Conservation (phyloP, 2,113 vertebrate genomes). For the Martes martes region DNA sequence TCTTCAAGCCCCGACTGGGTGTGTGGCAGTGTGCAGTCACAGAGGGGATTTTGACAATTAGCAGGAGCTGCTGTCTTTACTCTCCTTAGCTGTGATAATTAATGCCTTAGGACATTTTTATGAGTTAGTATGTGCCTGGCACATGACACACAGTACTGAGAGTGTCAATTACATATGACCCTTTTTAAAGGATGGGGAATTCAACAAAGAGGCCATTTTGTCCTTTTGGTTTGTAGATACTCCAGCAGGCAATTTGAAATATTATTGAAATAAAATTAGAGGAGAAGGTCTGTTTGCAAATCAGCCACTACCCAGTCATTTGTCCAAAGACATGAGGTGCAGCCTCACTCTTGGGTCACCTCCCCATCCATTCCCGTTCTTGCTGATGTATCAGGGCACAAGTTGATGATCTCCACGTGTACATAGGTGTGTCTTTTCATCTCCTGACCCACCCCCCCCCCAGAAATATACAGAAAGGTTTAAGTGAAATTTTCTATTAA, state of each 20-base stretch:
- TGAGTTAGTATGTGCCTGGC: conserved; percentile 57
- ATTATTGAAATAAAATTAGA: conserved; percentile 49
- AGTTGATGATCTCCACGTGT: no score
- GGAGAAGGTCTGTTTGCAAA: not conserved
- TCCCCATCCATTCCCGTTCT: not conserved
- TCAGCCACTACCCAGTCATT: not conserved
- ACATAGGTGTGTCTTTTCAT: not conserved
- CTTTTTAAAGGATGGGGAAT: conserved; percentile 13
- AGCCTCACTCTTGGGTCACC: not conserved
- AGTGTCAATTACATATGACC: conserved; percentile 35
- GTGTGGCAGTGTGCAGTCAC: conserved; percentile 54
- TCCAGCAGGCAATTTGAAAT: conserved; percentile 39
- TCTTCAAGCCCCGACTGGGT: conserved; percentile 40
- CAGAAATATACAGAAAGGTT: not conserved
- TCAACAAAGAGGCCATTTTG: conserved; percentile 60
- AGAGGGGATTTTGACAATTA: conserved; percentile 67
- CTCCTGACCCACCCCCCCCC: not conserved
- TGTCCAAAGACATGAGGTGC: not conserved
- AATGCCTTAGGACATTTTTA: conserved; percentile 67
- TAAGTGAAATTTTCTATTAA: not conserved
- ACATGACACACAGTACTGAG: conserved; percentile 41
- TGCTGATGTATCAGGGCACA: not conserved
- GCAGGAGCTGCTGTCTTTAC: conserved; percentile 52
- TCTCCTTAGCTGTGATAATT: conserved; percentile 63
- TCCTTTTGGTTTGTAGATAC: conserved; percentile 41